Evolutionary conservation across 1,140 invertebrate genomes (phyloP).

Genomic region (Hormaphis cornu): DNA sequence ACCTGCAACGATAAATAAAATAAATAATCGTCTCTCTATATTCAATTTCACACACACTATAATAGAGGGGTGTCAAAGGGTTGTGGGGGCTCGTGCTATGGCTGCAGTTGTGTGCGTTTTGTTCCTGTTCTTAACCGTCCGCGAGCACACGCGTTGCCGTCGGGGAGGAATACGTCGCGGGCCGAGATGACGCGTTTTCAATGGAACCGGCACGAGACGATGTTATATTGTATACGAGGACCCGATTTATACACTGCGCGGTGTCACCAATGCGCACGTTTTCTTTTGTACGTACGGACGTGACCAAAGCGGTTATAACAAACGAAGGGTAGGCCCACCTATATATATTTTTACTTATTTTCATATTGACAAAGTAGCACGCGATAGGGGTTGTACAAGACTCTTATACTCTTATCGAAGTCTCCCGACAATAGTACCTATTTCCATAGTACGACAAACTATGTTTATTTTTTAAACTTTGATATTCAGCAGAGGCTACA

Average conservation of each 20-base stretch:
- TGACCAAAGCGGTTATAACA: constrained; percentile 5
- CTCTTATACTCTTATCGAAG: too few relatives aligned
- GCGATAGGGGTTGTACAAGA: too few relatives aligned
- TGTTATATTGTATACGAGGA: not conserved
- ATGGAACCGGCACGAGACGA: not conserved
- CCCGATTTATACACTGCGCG: not conserved
- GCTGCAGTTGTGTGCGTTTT: not conserved
- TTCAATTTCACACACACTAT: not conserved
- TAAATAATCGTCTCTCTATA: not conserved
- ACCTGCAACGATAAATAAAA: not conserved
- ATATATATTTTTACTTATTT: too few relatives aligned
- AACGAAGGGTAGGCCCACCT: not conserved
- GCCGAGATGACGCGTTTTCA: not conserved
- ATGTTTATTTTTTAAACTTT: too few relatives aligned
- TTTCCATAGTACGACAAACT: too few relatives aligned
- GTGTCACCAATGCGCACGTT: not conserved
- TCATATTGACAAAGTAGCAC: not conserved
- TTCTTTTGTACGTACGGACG: not conserved
- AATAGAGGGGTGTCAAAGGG: not conserved
- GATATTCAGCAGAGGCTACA: too few relatives aligned
- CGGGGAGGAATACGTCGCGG: too few relatives aligned
- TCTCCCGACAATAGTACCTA: too few relatives aligned
- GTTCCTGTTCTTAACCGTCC: not conserved
- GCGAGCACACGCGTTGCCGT: not conserved
- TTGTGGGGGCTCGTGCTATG: constrained; percentile 8